Conservation (phyloP, 2,797 vertebrate genomes). For the Falco rusticolus region DNA sequence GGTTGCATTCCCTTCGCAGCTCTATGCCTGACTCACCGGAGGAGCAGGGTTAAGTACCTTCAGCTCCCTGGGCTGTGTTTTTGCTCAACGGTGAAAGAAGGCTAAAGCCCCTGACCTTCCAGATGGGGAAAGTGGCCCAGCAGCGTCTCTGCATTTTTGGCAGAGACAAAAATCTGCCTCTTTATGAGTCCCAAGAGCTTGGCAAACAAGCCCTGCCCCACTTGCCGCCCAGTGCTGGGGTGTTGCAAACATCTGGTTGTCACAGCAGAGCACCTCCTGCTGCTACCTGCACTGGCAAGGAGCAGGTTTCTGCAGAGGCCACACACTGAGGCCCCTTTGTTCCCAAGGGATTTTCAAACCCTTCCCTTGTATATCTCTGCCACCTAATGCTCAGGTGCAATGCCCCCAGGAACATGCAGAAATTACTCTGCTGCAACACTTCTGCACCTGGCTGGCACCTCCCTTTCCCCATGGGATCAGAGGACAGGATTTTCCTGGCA, state of each 20-base stretch:
- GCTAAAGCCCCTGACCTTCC: not conserved
- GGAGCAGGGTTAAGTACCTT: not conserved
- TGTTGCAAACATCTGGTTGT: conserved; percentile 6
- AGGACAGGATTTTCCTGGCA: not conserved
- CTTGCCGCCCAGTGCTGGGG: not conserved
- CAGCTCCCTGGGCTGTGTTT: not conserved
- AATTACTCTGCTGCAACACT: not conserved
- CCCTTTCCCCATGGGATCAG: not conserved
- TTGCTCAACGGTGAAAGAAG: not conserved
- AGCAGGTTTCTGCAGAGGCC: not conserved
- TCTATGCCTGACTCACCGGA: not conserved
- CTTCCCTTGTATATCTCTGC: not conserved
- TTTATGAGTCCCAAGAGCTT: not conserved
- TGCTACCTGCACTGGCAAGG: not conserved
- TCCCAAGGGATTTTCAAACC: not conserved
- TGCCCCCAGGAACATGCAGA: not conserved
- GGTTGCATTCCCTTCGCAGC: not conserved
- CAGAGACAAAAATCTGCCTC: not conserved
- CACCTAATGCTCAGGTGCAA: not conserved
- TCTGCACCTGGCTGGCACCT: not conserved
- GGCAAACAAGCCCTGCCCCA: not conserved
- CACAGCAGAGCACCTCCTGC: not conserved
- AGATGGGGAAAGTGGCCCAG: not conserved
- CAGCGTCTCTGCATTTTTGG: not conserved
- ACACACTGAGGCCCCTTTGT: not conserved